These are phyloP conservation scores for Parambassis ranga DNA, from an alignment of 2,797 vertebrate genomes.

Conservation along the genomic window DNA sequence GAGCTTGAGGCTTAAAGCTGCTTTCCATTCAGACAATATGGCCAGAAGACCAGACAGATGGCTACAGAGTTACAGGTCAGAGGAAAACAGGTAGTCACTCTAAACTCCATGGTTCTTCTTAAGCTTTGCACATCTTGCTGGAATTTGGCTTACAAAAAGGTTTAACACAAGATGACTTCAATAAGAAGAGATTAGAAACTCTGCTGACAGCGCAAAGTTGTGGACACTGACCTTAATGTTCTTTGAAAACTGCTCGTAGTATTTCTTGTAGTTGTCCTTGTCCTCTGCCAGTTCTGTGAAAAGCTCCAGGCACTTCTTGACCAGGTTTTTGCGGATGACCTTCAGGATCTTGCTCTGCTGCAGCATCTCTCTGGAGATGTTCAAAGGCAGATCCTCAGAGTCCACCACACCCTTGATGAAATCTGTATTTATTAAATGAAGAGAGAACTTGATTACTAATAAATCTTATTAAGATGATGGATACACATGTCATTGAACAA, in stretches of 20 bases:
- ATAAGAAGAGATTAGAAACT: background rate
- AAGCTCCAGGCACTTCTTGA: conserved; percentile 95
- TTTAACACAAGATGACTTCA: background rate
- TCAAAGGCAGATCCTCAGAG: conserved; percentile 92
- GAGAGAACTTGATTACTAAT: background rate
- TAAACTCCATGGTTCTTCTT: background rate
- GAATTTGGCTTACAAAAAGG: background rate
- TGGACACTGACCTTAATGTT: conserved; percentile 87
- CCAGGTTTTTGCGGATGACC: conserved; percentile 95
- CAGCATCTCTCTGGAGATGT: conserved; percentile 97
- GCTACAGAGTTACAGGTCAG: conserved; percentile 4
- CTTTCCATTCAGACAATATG: conserved; percentile 44
- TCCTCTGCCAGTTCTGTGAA: conserved; percentile 90
- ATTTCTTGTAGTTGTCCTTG: conserved; percentile 94
- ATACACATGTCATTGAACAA: no score
- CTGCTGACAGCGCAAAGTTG: background rate
- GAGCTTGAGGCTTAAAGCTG: conserved; percentile 26
- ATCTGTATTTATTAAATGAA: no score
- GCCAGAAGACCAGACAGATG: conserved; percentile 45
- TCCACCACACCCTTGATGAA: conserved; percentile 95
- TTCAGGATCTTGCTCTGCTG: conserved; percentile 99
- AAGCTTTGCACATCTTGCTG: background rate
- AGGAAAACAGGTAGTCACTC: background rate
- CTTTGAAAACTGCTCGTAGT: conserved; percentile 93
- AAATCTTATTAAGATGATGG: no score